Percentiles rank a stretch among this genome's conserved stretches.
These are phyloP conservation scores for Strigops habroptila DNA, from an alignment of 2,113 vertebrate genomes.

Conservation along the genomic window DNA sequence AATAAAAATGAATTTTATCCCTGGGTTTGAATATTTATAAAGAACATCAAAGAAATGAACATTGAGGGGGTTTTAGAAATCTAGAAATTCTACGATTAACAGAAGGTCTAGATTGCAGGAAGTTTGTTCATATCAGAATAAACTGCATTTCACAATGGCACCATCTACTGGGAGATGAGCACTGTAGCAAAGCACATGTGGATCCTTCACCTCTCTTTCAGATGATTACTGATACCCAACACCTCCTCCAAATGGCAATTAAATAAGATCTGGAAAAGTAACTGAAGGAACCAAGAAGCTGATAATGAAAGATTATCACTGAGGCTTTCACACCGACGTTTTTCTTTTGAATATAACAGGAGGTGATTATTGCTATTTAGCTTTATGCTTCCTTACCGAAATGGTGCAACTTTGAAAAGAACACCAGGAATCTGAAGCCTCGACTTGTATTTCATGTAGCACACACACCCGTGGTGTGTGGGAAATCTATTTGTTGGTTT, in stretches of 20 bases:
- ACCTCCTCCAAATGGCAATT: neutral
- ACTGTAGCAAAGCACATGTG: neutral
- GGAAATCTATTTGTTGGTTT: neutral
- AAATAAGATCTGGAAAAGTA: neutral
- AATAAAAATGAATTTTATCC: neutral
- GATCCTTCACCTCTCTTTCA: neutral
- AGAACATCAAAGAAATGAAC: neutral
- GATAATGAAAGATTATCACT: neutral
- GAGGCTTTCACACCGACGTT: neutral
- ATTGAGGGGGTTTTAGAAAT: neutral
- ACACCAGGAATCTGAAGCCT: neutral
- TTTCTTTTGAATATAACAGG: neutral
- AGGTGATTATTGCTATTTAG: neutral
- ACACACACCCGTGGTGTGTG: neutral
- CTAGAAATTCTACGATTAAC: neutral
- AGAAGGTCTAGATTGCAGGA: neutral
- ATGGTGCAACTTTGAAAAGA: neutral
- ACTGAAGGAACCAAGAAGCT: neutral
- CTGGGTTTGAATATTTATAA: neutral
- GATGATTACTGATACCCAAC: neutral
- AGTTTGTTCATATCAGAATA: neutral
- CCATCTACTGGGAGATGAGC: slow-evolving; percentile 63
- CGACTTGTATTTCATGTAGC: neutral
- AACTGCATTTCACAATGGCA: slow-evolving; percentile 54
- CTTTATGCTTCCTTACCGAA: accelerated